Base-by-base conservation (phyloP, 2,113 vertebrate species). In the Myotis lucifugus region DNA sequence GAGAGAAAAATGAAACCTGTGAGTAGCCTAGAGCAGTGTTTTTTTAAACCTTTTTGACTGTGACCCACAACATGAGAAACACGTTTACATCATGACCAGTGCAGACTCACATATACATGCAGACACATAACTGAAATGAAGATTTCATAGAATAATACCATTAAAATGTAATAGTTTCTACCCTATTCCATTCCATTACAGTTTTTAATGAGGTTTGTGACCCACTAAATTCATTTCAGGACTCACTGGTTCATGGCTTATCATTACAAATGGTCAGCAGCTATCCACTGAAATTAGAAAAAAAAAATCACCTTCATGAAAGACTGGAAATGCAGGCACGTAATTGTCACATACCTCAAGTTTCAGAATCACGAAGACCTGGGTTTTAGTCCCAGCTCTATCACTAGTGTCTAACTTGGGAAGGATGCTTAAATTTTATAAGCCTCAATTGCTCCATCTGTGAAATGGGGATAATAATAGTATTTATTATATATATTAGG, bases 211-310 rank as follows among this genome's bases (percentile, higher is more conserved):
- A 92, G 14, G 34, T 91, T 79, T 46, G 12, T 56, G 77, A 84
- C 48, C 27, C 17, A 9, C 23, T 40, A 88, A 81, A 93, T 50
- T 85, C 48, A 95, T 81, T 82, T 85, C 70, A 93, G 46, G 32
- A 72, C 17, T 93, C 52, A 74, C 54, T 88, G 27, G 81, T 76
- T 37, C 52, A 48, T 79, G 64, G 12, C 85, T 95, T 94, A 64
- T 89, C 77, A 59, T 83, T 88, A 23, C 2, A 78, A 69, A 85
- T 84, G 74, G 12, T 83, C 48, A 72, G 37, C 13, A 94, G 76
- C 14, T 83, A 73, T 2, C 25, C n/a, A 89, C 17, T 74, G 37
- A 74, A 93, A 79, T 64, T 23, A 73, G 40, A 12, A 0, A 1
- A 13, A 0, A 7, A 61, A 82, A 89, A 34, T 70, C 15, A 86